These are phyloP conservation scores for Copsychus sechellarum DNA, from an alignment of 2,113 vertebrate species.

Conservation along the genomic window DNA sequence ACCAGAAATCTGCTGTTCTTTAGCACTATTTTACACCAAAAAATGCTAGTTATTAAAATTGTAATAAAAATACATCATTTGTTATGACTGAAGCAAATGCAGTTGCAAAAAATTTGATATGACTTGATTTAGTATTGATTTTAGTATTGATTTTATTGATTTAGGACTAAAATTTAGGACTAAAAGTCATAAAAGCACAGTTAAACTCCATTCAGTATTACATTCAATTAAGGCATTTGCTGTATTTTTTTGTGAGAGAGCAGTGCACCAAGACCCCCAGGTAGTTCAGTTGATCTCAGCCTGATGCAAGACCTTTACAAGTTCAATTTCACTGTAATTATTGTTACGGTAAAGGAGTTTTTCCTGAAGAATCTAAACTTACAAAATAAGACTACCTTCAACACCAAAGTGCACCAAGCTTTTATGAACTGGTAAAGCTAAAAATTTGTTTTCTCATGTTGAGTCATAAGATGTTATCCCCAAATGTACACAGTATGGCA, in stretches of 20 bases:
- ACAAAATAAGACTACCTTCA: not conserved
- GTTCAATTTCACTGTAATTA: not conserved
- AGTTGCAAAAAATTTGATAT: not conserved
- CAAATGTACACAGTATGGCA: not conserved
- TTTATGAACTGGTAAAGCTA: not conserved
- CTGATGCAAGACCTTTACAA: not conserved
- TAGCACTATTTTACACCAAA: not conserved
- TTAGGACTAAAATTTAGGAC: not conserved
- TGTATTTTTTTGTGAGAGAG: not conserved
- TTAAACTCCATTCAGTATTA: not conserved
- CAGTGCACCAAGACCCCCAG: not conserved
- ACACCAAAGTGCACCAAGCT: not conserved
- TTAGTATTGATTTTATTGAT: not conserved
- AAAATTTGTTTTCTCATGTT: not conserved
- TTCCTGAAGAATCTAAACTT: not conserved
- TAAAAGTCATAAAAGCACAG: not conserved
- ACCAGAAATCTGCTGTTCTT: not conserved
- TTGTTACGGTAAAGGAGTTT: not conserved
- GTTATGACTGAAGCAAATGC: not conserved
- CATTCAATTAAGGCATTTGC: not conserved
- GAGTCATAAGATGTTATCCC: not conserved
- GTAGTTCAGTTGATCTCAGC: rapidly evolving
- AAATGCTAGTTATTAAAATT: not conserved
- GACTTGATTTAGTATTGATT: not conserved
- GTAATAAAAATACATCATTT: not conserved